Evolutionary conservation across 2,113 vertebrate species (phyloP).

Genomic region (Emberiza fucata): DNA sequence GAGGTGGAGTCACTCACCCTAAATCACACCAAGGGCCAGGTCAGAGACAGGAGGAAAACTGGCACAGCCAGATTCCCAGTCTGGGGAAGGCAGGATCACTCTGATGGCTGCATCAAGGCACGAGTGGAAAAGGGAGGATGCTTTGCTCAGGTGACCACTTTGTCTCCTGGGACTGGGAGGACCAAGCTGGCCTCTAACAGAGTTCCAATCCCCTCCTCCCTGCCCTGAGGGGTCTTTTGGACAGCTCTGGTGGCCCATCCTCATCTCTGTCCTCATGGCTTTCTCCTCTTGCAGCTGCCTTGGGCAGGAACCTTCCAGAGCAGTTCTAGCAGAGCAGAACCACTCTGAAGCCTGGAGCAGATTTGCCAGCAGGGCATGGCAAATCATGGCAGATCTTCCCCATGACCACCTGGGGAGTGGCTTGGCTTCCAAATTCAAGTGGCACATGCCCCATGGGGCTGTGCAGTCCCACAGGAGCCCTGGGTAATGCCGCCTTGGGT

Average conservation of each 20-base stretch:
- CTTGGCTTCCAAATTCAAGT: not conserved
- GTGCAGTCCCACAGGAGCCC: not conserved
- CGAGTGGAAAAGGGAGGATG: not conserved
- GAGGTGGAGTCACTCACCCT: not conserved
- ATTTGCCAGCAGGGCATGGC: not conserved
- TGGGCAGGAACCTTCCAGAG: not conserved
- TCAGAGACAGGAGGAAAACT: not conserved
- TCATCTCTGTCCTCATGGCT: fast-evolving
- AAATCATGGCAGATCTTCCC: not conserved
- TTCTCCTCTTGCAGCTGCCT: not conserved
- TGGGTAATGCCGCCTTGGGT: not conserved
- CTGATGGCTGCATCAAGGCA: not conserved
- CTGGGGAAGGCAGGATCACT: fast-evolving
- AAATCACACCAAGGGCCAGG: not conserved
- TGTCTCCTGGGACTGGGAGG: not conserved
- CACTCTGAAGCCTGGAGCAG: not conserved
- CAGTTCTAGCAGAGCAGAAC: not conserved
- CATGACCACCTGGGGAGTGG: no score
- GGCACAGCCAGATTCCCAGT: not conserved
- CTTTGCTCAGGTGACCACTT: not conserved
- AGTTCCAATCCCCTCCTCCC: not conserved
- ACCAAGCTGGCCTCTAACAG: not conserved
- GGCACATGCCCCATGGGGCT: not conserved
- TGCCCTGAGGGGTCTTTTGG: not conserved
- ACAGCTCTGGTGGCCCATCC: not conserved